Evolutionary conservation across 2,797 vertebrate genomes (phyloP).

Genomic region (Silurus lanzhouensis): DNA sequence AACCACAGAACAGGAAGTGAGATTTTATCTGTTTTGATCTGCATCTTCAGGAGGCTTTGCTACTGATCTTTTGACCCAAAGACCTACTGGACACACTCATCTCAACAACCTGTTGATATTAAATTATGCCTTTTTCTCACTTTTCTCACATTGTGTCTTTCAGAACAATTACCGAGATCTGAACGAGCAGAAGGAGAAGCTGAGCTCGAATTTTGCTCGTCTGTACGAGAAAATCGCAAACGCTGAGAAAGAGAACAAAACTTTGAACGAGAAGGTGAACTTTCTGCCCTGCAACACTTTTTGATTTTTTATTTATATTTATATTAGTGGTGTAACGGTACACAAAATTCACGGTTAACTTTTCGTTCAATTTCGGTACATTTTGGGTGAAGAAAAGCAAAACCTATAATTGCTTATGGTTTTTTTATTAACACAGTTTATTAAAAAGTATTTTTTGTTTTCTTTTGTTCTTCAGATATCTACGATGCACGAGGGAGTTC

Average conservation of each 20-base stretch:
- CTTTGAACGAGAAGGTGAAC: conserved; percentile 46
- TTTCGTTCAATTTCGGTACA: no score
- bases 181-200: conserved; percentile 39
- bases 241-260: conserved; percentile 47
- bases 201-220: conserved; percentile 27
- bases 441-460: no score
- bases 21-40: no score
- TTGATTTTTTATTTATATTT: no score
- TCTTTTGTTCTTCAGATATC: conserved; percentile 62
- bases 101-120: not conserved
- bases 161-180: conserved; percentile 42
- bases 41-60: no score
- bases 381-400: no score
- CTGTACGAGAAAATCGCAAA: conserved; percentile 44
- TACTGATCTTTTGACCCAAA: no score
- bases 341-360: no score
- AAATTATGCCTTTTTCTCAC: not conserved
- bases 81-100: no score
- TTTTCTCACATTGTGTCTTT: not conserved
- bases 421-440: no score
- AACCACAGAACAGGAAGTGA: no score
- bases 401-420: not conserved
- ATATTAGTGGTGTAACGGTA: no score
- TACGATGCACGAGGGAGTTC: conserved; percentile 79
- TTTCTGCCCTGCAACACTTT: not conserved